phyloP scores from a whole-genome alignment of 2,888 invertebrate species.

The Eristalis intricaria region DNA sequence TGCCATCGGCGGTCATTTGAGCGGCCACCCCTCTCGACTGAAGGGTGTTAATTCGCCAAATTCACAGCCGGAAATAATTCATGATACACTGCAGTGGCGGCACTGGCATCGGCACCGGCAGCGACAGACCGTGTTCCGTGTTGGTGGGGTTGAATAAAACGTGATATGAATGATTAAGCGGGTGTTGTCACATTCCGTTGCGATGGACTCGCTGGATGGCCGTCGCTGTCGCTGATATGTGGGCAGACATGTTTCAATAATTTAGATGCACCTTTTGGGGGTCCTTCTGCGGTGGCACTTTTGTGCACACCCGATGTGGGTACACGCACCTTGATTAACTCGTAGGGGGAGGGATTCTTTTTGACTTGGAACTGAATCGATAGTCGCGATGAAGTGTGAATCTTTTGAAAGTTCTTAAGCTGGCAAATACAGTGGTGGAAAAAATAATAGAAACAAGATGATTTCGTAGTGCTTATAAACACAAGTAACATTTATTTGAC shows the following conservation, averaged over 20 bases:
- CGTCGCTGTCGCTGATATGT: slow-evolving; percentile 25
- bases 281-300: no score
- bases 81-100: slow-evolving; percentile 46
- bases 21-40: not conserved
- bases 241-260: slow-evolving; percentile 51
- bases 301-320: no score
- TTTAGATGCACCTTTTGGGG: slow-evolving; percentile 15
- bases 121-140: slow-evolving; percentile 20
- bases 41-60: slow-evolving; percentile 63
- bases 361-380: no score
- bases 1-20: slow-evolving; percentile 38
- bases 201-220: slow-evolving; percentile 11
- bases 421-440: no score
- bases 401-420: no score
- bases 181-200: slow-evolving; percentile 22
- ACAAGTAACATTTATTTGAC: no score
- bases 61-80: slow-evolving; percentile 63
- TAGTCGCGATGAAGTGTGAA: no score
- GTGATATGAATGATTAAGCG: slow-evolving; percentile 68
- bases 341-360: no score
- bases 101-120: not conserved
- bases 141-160: slow-evolving; percentile 31
- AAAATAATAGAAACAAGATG: no score
- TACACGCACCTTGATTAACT: no score
- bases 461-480: no score